phyloP scores from a whole-genome alignment of 2,888 invertebrate genomes.

The Hofmannophila pseudospretella region DNA sequence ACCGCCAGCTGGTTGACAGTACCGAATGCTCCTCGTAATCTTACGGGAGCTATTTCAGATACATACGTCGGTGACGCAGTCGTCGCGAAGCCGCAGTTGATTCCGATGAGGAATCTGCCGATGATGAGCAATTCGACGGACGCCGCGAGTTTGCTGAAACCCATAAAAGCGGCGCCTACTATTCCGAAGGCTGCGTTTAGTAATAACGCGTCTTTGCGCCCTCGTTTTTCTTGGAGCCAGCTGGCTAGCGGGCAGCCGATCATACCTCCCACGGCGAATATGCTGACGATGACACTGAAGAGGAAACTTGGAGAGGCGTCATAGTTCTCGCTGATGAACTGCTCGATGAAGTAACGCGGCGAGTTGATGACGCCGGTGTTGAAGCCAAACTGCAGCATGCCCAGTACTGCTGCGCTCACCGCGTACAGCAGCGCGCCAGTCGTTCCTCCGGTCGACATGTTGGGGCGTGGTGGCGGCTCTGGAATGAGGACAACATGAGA shows the following conservation, averaged over 20 bases:
- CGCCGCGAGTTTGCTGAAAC: slow-evolving; percentile 78
- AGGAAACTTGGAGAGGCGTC: slow-evolving; percentile 67
- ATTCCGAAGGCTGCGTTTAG: slow-evolving; percentile 82
- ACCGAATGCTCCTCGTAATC: slow-evolving; percentile 65
- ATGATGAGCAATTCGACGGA: slow-evolving; percentile 84
- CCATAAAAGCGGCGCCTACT: slow-evolving; percentile 81
- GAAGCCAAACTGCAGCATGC: slow-evolving; percentile 85
- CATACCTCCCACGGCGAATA: slow-evolving; percentile 89
- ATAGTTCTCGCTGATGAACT: slow-evolving; percentile 79
- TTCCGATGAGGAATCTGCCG: slow-evolving; percentile 84
- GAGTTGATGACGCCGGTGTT: slow-evolving; percentile 85
- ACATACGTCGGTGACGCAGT: slow-evolving; percentile 73
- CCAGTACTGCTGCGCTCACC: slow-evolving; percentile 81
- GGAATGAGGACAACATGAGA: slow-evolving; percentile 24
- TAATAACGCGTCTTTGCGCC: slow-evolving; percentile 82
- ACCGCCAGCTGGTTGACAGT: slow-evolving; percentile 73
- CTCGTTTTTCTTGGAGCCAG: slow-evolving; percentile 83
- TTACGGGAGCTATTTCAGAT: slow-evolving; percentile 65
- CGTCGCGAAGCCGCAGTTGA: slow-evolving; percentile 82
- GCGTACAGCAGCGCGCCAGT: slow-evolving; percentile 81
- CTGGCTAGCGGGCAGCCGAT: slow-evolving; percentile 87
- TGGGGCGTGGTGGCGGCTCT: slow-evolving; percentile 36
- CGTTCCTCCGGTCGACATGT: slow-evolving; percentile 64
- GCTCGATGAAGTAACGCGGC: slow-evolving; percentile 79
- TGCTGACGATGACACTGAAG: slow-evolving; percentile 83